A percentile compares a stretch with the other conserved stretches of the same genome.
These are phyloP conservation scores for Albula goreensis DNA, from an alignment of 2,113 vertebrate genomes.

Conservation along the genomic window DNA sequence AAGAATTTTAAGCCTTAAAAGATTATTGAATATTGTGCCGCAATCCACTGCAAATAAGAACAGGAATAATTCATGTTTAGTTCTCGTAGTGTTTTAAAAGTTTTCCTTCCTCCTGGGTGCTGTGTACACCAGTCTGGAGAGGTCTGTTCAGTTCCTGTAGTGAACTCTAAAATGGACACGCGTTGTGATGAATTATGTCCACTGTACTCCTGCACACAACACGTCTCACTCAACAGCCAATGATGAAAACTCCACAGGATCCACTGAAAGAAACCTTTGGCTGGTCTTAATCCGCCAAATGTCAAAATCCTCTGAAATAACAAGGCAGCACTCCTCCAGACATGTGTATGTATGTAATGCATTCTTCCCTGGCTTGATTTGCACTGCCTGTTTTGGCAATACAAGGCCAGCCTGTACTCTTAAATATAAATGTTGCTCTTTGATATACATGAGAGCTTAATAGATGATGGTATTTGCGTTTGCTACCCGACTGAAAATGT, in stretches of 20 bases:
- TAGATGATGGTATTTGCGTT: conserved; percentile 63
- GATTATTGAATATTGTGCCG: background rate
- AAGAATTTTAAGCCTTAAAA: background rate
- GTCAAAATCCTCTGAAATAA: conserved; percentile 37
- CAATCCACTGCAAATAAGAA: background rate
- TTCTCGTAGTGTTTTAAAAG: background rate
- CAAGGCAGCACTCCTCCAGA: conserved; percentile 26
- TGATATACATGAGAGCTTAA: conserved; percentile 72
- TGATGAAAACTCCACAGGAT: conserved; percentile 80
- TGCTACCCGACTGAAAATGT: conserved; percentile 47
- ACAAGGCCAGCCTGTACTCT: conserved; percentile 60
- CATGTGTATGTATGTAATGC: conserved; percentile 25
- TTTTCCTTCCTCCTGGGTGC: background rate
- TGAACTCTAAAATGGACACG: background rate
- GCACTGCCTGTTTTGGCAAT: conserved; percentile 50
- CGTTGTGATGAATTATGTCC: background rate
- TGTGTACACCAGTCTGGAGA: background rate
- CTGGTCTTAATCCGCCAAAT: conserved; percentile 41
- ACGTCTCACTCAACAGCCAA: conserved; percentile 79
- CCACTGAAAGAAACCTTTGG: conserved; percentile 68
- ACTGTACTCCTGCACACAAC: conserved; percentile 46
- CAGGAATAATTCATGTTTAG: background rate
- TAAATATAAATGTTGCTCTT: conserved; percentile 71
- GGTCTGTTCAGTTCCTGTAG: background rate
- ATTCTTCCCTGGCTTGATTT: conserved; percentile 48